Evolutionary conservation across 2,888 invertebrate species (phyloP), one percentile per base, ranked within the genome.

Genomic region (Panopea generosa): DNA sequence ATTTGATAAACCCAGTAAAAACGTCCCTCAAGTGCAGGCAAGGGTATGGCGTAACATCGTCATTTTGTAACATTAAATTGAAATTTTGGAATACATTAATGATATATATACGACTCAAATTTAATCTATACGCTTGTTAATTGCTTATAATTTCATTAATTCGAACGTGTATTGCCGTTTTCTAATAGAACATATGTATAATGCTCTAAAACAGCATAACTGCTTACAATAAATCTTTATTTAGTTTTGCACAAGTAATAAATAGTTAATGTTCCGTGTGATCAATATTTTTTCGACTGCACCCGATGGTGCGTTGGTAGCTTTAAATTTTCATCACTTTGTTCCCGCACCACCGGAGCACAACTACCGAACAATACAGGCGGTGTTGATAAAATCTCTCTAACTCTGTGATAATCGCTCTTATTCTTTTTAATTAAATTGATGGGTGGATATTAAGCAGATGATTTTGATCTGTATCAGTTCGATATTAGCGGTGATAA

Each of bases 401-500:
- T 33, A 33, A 4, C 33, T 33, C 20, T n/a, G 59, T 24, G 43
- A 59, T 74, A 57, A 74, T 74, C 62, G 63, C n/a, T 2, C 43
- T 56, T 50, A 63, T 62, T 56, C 45, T 50, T 43, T 62, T 74
- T 57, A 74, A 68, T 74, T 74, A 68, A 53, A 62, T 45, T 74
- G 68, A 74, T 74, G 27, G 62, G 68, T 72, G 56, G 33, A 2
- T 47, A 11, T 38, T 24, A 55, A 61, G 27, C 33, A 55, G 53
- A 27, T 43, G 61, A 33, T 43, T 22, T 52, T 38, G 72, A 72
- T 72, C 52, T n/a, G 66, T 61, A 72, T 72, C 72, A n/a, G 9
- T 0, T 18, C 26, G 72, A 72, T 72, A 56, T 27, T 72, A 72
- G 66, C 72, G 72, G 72, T 40, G 72, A 72, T 72, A 66, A 66